Evolutionary conservation across 2,113 vertebrate species (phyloP), one percentile per base, ranked within the genome.

Genomic region (Addax nasomaculatus): DNA sequence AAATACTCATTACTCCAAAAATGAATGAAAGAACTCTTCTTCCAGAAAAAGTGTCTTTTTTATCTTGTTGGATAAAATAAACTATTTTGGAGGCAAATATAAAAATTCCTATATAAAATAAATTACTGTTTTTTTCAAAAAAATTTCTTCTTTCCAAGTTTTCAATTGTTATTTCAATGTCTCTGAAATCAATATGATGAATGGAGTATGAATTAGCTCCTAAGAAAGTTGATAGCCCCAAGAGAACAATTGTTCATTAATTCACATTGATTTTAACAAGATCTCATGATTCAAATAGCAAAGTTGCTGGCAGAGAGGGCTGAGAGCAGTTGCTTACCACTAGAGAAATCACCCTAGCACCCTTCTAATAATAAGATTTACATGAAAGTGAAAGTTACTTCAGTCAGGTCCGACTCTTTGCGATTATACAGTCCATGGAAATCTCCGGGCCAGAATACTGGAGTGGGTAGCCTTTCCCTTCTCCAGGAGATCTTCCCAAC

Each of bases 261-360:
- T 84, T 96, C 64, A 64, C 39, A 94, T 85, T 11, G 39, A 95
- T 94, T 55, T 97, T 88, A 36, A 67, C 92, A 85, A 81, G 36
- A 60, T 49, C 36, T 27, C 64, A 76, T 47, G 90, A 81, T 49
- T 87, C 88, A 70, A 36, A 84, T 5, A 47, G 79, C 29, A 92
- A 92, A 92, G 36, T 30, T 70, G n/a, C 51, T 33, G 21, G n/a
- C 92, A 87, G 57, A 55, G 12, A 27, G 15, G 33, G 29, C 45
- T 16, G 12, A 92, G n/a, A 51, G 64, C 33, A 3, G 17, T 16
- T 39, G 4, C 53, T 91, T 84, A 60, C 33, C 33, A 21, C 36
- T 36, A 85, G 25, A 67, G 47, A 81, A 85, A 67, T 33, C 47
- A 29, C 16, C 25, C 57, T 49, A 49, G 49, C 49, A 49, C 49